These are phyloP conservation scores for Tubiluchus corallicola DNA, from an alignment of 2,888 invertebrate species.

Conservation along the genomic window DNA sequence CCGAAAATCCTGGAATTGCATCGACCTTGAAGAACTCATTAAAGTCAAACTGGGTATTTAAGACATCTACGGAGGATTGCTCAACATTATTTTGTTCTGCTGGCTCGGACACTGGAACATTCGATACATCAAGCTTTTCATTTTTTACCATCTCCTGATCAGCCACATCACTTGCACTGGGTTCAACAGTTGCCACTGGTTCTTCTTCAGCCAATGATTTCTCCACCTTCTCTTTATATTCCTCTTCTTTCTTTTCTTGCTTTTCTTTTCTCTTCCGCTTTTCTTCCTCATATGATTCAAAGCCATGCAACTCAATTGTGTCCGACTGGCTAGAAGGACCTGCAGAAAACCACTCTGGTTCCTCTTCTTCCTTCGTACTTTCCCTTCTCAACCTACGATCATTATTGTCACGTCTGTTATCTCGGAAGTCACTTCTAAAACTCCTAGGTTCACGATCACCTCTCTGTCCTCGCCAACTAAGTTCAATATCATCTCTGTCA, in stretches of 20 bases:
- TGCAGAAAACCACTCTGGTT: constrained; percentile 66
- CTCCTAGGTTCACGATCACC: constrained; percentile 20
- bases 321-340: constrained; percentile 79
- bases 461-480: constrained; percentile 23
- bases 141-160: no score
- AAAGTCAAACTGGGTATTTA: constrained; percentile 59
- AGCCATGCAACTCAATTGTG: constrained; percentile 78
- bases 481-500: constrained; percentile 25
- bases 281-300: constrained; percentile 42
- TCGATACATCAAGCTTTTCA: no score
- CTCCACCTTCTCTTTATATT: background rate
- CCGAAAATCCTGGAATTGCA: constrained; percentile 50
- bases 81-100: no score
- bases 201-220: no score
- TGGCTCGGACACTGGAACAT: constrained; percentile 12
- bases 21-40: constrained; percentile 69
- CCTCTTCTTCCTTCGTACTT: constrained; percentile 38
- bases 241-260: background rate
- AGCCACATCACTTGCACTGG: no score
- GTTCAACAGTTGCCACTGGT: no score
- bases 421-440: constrained; percentile 13
- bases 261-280: constrained; percentile 12
- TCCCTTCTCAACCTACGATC: constrained; percentile 12
- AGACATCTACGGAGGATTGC: no score
- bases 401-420: constrained; percentile 12